Conservation (phyloP, 2,113 vertebrate species). For the Sturnira hondurensis region DNA sequence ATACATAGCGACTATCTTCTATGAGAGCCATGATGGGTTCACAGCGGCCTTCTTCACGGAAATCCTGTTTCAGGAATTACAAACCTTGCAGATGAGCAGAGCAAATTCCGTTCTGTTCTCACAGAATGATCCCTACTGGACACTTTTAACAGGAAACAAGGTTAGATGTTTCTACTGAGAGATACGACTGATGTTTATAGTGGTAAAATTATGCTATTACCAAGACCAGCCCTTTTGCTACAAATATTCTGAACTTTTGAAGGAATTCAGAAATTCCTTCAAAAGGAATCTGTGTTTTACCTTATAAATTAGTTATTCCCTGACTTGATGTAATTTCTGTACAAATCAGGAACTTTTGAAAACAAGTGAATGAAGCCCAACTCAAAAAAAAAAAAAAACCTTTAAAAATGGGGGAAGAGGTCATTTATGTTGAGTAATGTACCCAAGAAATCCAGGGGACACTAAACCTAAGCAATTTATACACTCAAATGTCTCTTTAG, state of each 20-base stretch:
- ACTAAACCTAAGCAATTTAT: background rate
- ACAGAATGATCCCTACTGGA: slow-evolving; percentile 5
- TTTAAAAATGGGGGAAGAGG: background rate
- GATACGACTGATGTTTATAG: background rate
- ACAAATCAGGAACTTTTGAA: background rate
- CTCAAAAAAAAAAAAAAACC: background rate
- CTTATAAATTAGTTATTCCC: background rate
- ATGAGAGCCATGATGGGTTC: slow-evolving; percentile 51
- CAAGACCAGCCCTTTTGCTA: background rate
- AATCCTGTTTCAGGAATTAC: slow-evolving; percentile 60
- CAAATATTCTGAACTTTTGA: background rate
- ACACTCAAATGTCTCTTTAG: background rate
- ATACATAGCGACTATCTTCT: slow-evolving; percentile 30
- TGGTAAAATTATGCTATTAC: slow-evolving; percentile 12
- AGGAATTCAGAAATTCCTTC: background rate
- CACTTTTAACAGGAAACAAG: background rate
- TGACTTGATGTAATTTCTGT: background rate
- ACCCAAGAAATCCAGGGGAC: background rate
- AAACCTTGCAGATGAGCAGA: slow-evolving; percentile 49
- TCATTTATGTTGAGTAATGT: background rate
- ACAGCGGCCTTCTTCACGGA: slow-evolving; percentile 54
- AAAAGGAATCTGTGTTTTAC: background rate
- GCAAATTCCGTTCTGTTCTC: slow-evolving; percentile 20
- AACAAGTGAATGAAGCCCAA: background rate
- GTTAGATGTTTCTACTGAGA: background rate